These are phyloP conservation scores for Hycleus phaleratus DNA, from an alignment of 1,140 invertebrate species.

Conservation along the genomic window DNA sequence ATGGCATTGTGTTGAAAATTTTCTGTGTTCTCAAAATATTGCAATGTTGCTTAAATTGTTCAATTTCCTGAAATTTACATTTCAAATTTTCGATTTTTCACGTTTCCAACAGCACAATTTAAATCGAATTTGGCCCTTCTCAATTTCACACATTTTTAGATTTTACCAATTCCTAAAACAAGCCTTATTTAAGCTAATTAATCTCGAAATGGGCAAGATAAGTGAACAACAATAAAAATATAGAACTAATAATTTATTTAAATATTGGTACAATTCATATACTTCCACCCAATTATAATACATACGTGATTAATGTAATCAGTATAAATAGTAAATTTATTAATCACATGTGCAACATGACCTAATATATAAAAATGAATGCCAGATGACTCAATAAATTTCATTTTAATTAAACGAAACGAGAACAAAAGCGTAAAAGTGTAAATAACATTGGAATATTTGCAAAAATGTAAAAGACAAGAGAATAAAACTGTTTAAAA, in stretches of 20 bases:
- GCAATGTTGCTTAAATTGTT: no score
- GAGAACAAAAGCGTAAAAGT: conserved; percentile 20
- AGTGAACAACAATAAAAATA: neutral
- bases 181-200: no score
- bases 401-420: conserved; percentile 13
- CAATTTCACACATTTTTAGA: no score
- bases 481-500: conserved; percentile 1
- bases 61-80: no score
- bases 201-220: no score
- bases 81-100: no score
- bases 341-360: conserved; percentile 42
- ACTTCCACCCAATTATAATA: conserved; percentile 40
- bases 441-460: neutral
- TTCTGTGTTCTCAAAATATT: no score
- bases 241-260: conserved; percentile 28
- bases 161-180: no score
- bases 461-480: conserved; percentile 1
- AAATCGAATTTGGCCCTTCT: no score
- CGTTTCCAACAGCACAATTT: no score
- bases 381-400: conserved; percentile 29
- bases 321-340: conserved; percentile 38
- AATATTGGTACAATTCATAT: conserved; percentile 33
- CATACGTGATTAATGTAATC: conserved; percentile 44
- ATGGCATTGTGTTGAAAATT: no score
- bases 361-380: conserved; percentile 32